These are phyloP conservation scores for Aphidoletes aphidimyza DNA, from an alignment of 2,888 invertebrate genomes.

Conservation along the genomic window DNA sequence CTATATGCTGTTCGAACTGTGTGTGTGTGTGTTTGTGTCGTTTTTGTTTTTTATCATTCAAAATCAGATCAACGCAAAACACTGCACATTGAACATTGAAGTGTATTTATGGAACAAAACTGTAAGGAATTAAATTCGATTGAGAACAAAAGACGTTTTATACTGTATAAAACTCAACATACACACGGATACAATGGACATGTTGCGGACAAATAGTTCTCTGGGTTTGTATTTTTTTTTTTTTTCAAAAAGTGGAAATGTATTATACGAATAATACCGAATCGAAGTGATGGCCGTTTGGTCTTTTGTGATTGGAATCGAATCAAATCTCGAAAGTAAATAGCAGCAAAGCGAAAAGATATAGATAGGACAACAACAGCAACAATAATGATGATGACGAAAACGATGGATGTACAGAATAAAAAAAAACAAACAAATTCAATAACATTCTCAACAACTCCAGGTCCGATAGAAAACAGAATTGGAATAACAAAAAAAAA, in stretches of 20 bases:
- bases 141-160: not conserved
- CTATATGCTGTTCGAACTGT: not conserved
- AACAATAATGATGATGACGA: not conserved
- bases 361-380: not conserved
- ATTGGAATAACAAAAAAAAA: not conserved
- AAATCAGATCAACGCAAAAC: constrained; percentile 30
- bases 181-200: too few relatives aligned
- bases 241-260: constrained; percentile 39
- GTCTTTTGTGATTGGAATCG: constrained; percentile 45
- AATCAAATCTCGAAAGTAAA: constrained; percentile 46
- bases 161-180: not conserved
- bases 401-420: not conserved
- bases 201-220: constrained; percentile 22
- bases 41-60: constrained; percentile 16
- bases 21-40: not conserved
- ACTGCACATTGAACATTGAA: constrained; percentile 31
- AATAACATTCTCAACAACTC: constrained; percentile 10
- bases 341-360: not conserved
- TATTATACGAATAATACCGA: not conserved
- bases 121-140: constrained; percentile 41
- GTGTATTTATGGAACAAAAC: constrained; percentile 32
- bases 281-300: constrained; percentile 47
- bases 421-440: not conserved
- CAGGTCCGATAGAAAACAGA: constrained; percentile 10
- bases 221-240: too few relatives aligned